Percentiles rank a stretch among this genome's conserved stretches.
phyloP scores from a whole-genome alignment of 1,140 invertebrate genomes.

The Ceratina australensis region DNA sequence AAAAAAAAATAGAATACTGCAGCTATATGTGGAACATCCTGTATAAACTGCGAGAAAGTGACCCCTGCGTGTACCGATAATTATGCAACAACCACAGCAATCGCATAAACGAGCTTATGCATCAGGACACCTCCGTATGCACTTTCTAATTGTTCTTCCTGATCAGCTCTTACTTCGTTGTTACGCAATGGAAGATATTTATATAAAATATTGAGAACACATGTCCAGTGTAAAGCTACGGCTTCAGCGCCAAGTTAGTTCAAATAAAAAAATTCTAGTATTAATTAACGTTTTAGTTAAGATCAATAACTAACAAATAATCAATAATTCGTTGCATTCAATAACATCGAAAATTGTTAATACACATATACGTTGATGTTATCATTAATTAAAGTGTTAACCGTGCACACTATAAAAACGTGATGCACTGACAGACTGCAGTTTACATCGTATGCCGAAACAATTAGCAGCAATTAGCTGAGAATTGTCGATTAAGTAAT shows the following conservation, averaged over 20 bases:
- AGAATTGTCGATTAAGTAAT: conserved; percentile 4
- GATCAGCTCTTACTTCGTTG: conserved; percentile 60
- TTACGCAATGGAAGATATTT: conserved; percentile 52
- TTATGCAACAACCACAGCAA: conserved; percentile 36
- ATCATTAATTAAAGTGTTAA: too few species aligned
- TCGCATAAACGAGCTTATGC: conserved; percentile 49
- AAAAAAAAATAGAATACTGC: not conserved
- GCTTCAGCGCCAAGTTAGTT: not conserved
- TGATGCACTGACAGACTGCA: too few species aligned
- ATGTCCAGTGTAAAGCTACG: not conserved
- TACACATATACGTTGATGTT: too few species aligned
- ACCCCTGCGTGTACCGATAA: conserved; percentile 12
- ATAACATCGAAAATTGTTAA: too few species aligned
- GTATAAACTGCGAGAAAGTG: conserved; percentile 55
- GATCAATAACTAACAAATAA: too few species aligned
- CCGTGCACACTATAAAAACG: too few species aligned
- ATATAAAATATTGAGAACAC: conserved; percentile 3
- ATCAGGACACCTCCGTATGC: conserved; percentile 42
- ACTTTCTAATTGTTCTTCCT: conserved; percentile 76
- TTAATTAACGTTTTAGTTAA: too few species aligned
- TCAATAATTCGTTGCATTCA: too few species aligned
- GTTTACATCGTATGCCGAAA: not conserved
- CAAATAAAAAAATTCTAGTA: not conserved
- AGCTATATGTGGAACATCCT: not conserved
- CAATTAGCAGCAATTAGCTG: not conserved